phyloP scores from a whole-genome alignment of 2,888 invertebrate genomes.

The Diadegma fenestrale region DNA sequence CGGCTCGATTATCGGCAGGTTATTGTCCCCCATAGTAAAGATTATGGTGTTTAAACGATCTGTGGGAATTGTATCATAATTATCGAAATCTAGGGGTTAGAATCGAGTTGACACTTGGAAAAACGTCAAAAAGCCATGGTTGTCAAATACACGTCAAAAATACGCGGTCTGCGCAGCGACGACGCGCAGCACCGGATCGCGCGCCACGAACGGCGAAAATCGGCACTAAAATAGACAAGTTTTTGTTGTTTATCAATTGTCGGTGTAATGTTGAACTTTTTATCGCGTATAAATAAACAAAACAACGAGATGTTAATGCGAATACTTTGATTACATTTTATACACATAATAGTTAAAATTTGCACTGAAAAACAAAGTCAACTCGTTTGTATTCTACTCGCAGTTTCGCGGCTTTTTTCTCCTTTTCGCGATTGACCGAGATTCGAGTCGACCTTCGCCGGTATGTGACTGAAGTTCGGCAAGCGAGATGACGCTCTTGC shows the following conservation, averaged over 20 bases:
- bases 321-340: background rate
- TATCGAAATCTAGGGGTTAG: background rate
- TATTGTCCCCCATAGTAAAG: constrained; percentile 80
- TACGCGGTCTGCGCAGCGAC: constrained; percentile 3
- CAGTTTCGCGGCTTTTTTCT: constrained; percentile 52
- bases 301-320: no score
- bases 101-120: constrained; percentile 32
- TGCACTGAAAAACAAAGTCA: background rate
- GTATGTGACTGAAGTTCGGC: constrained; percentile 71
- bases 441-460: constrained; percentile 71
- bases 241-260: constrained; percentile 16
- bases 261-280: constrained; percentile 41
- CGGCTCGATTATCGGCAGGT: constrained; percentile 83
- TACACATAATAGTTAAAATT: background rate
- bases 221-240: background rate
- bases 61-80: constrained; percentile 14
- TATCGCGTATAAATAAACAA: no score
- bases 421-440: constrained; percentile 61
- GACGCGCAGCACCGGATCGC: constrained; percentile 6
- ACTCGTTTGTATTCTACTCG: constrained; percentile 22
- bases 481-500: constrained; percentile 57
- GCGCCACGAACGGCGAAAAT: background rate
- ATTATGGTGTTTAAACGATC: constrained; percentile 7
- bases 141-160: background rate
- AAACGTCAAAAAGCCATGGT: constrained; percentile 36